These are phyloP conservation scores for Hormiphora californensis DNA, from an alignment of 37 sponge, comb jelly and placozoan genomes.

Conservation along the genomic window DNA sequence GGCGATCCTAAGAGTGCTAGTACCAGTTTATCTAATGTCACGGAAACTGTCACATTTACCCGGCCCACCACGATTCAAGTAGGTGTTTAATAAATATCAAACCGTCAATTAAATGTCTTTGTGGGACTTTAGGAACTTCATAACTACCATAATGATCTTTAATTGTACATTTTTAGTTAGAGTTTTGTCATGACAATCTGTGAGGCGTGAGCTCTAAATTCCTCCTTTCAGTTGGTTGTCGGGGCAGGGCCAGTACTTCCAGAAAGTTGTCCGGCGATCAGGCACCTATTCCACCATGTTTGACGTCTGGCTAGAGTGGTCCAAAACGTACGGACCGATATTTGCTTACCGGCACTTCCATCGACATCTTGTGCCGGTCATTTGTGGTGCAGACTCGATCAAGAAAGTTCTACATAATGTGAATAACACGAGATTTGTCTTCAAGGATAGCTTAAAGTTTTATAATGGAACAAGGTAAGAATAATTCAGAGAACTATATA, in stretches of 20 bases:
- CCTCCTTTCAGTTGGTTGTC: background rate
- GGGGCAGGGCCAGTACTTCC: conserved; percentile 2
- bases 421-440: conserved; percentile 13
- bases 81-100: background rate
- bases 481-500: no score
- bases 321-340: conserved; percentile 15
- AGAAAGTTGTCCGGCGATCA: background rate
- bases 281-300: background rate
- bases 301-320: conserved; percentile 44
- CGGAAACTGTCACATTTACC: conserved; percentile 34
- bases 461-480: conserved; percentile 9
- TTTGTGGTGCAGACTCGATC: conserved; percentile 8
- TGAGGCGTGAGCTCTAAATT: no score
- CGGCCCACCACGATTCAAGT: background rate
- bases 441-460: conserved; percentile 23
- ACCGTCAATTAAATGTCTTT: no score
- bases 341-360: conserved; percentile 30
- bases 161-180: no score
- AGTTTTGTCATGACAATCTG: no score
- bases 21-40: background rate
- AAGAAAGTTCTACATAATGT: conserved; percentile 30
- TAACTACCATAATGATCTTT: no score
- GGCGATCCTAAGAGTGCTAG: background rate
- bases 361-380: conserved; percentile 10
- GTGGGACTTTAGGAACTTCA: no score